Evolutionary conservation across 2,797 vertebrate genomes (phyloP), one percentile per base, ranked within the genome.

Genomic region (Mallotus villosus): DNA sequence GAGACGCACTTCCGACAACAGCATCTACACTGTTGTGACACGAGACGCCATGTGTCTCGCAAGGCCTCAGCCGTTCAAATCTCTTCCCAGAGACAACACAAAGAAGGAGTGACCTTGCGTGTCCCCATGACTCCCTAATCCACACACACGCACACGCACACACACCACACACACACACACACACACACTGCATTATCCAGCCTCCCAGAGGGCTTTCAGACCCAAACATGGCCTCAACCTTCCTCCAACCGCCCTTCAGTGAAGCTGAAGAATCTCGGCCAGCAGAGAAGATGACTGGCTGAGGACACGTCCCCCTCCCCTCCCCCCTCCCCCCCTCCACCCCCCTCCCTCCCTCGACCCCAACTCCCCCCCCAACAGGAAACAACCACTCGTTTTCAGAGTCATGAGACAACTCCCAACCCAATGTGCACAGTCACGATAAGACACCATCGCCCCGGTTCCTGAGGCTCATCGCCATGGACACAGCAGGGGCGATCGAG

Each of bases 61-160:
- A 59, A 62, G 46, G 77, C 74, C 85, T 74, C 88, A 86, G 81
- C 84, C 73, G 82, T 83, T 77, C 79, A 34, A 41, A 66, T 82
- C 83, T 79, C 77, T 78, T 82, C 81, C 76, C 75, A 76, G 82
- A 85, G 74, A 88, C 74, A 75, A 84, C 72, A 82, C 86, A 69
- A 59, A 46, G 29, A 49, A 19, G 78, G 78, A 34, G 25, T 79
- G 85, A 88, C 82, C 83, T 85, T 65, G 73, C 66, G 64, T 79
- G 77, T 76, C 81, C 82, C 76, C 16, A 4, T 74, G 80, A 85
- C 81, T 75, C 65, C 34, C 64, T 19, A 34, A 46, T 24, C 21
- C 41, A 66, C 11, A 27, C 60, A 62, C 60, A 62, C 60, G 29
- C 25, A 61, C 63, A 49, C 63, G 25, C 34, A 68, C 21, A 37